These are phyloP conservation scores for Amblyjoppa proteus DNA, from an alignment of 2,888 invertebrate genomes.

Conservation along the genomic window DNA sequence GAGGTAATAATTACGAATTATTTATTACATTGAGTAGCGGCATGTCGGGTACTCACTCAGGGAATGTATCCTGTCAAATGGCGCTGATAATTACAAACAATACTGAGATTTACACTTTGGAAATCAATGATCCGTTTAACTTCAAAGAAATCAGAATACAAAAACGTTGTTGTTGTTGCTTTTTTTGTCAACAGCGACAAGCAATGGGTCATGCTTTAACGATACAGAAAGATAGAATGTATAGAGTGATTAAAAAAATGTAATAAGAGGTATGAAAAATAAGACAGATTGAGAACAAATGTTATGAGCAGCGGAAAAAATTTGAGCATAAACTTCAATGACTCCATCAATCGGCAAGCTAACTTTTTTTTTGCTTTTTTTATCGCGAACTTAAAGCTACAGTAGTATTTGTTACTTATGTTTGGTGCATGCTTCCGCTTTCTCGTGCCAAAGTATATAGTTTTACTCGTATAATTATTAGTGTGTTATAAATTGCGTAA, in stretches of 20 bases:
- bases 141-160: slow-evolving; percentile 78
- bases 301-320: slow-evolving; percentile 21
- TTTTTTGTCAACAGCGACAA: slow-evolving; percentile 75
- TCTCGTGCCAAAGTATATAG: slow-evolving; percentile 73
- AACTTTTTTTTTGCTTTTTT: slow-evolving; percentile 32
- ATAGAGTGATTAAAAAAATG: slow-evolving; percentile 31
- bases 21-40: slow-evolving; percentile 84
- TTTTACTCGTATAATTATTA: slow-evolving; percentile 44
- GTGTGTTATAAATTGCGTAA: slow-evolving; percentile 35
- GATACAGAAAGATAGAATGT: slow-evolving; percentile 43
- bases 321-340: slow-evolving; percentile 29
- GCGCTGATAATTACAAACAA: slow-evolving; percentile 85
- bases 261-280: slow-evolving; percentile 35
- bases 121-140: slow-evolving; percentile 78
- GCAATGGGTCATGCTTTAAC: slow-evolving; percentile 79
- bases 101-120: slow-evolving; percentile 84
- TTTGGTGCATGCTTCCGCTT: slow-evolving; percentile 72
- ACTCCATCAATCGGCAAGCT: slow-evolving; percentile 45
- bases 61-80: slow-evolving; percentile 84
- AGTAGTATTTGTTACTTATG: slow-evolving; percentile 37
- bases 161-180: slow-evolving; percentile 58
- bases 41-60: slow-evolving; percentile 84
- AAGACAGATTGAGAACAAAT: slow-evolving; percentile 16
- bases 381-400: slow-evolving; percentile 53
- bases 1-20: slow-evolving; percentile 77